Conservation (phyloP, 2,113 vertebrate species). For the Psittacula cyanocephala region DNA sequence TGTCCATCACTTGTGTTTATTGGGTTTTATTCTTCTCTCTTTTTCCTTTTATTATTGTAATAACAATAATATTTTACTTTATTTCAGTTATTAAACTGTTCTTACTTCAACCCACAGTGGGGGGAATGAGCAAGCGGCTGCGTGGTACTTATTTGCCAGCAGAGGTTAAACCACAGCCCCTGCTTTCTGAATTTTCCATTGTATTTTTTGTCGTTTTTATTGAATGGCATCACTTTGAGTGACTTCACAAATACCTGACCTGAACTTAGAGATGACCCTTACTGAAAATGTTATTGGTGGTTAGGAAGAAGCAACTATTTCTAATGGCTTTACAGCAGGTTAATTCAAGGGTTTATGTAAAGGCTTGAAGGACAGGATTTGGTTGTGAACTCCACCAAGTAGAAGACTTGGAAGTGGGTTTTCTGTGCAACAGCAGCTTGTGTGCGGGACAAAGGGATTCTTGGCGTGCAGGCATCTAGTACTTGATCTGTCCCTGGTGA, state of each 20-base stretch:
- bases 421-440: background rate
- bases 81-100: background rate
- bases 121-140: background rate
- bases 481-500: background rate
- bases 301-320: background rate
- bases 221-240: background rate
- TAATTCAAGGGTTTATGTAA: background rate
- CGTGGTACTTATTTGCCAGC: background rate
- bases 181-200: background rate
- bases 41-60: background rate
- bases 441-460: background rate
- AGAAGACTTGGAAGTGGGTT: background rate
- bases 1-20: background rate
- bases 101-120: background rate
- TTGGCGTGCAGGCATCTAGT: background rate
- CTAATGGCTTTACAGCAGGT: background rate
- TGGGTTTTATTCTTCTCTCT: background rate
- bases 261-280: background rate
- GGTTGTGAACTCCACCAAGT: background rate
- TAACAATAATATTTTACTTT: background rate
- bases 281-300: background rate
- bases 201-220: background rate
- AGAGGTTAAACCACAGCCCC: background rate
- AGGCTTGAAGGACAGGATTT: background rate
- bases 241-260: background rate